Conservation (phyloP, 2,113 vertebrate species). For the Epinephelus cyanopodus region DNA sequence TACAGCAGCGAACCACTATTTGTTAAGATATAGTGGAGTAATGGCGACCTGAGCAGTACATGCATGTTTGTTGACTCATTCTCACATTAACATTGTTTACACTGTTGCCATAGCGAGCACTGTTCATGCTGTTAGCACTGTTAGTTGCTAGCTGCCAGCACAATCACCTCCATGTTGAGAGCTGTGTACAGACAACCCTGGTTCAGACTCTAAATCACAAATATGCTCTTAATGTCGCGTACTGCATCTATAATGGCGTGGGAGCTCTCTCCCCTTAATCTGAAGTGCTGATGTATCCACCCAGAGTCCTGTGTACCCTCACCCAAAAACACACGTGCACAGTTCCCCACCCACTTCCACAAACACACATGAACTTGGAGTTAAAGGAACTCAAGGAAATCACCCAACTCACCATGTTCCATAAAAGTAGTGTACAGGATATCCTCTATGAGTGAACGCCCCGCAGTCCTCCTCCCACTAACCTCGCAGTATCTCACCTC, state of each 20-base stretch:
- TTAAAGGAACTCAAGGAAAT: conserved; percentile 65
- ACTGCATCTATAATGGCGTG: background rate
- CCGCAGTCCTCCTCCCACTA: conserved; percentile 46
- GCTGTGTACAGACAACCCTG: no score
- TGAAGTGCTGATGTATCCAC: background rate
- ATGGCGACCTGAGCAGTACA: no score
- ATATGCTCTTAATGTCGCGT: no score
- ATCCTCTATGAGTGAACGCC: conserved; percentile 80
- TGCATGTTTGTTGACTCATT: no score
- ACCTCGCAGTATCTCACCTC: conserved; percentile 56
- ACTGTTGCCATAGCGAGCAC: no score
- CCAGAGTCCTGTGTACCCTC: background rate
- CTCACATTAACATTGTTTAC: no score
- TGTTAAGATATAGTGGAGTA: no score
- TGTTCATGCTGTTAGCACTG: no score
- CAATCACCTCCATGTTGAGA: no score
- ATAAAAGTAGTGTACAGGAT: conserved; percentile 77
- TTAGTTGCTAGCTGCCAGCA: no score
- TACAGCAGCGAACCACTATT: no score
- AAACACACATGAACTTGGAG: conserved; percentile 49
- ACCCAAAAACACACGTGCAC: conserved; percentile 25
- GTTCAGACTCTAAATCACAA: no score
- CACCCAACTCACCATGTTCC: conserved; percentile 66
- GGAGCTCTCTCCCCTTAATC: background rate
- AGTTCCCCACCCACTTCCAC: conserved; percentile 22